Percentiles rank a stretch among this genome's conserved stretches.
phyloP scores from a whole-genome alignment of 2,888 invertebrate species.

The Perdita meconis region DNA sequence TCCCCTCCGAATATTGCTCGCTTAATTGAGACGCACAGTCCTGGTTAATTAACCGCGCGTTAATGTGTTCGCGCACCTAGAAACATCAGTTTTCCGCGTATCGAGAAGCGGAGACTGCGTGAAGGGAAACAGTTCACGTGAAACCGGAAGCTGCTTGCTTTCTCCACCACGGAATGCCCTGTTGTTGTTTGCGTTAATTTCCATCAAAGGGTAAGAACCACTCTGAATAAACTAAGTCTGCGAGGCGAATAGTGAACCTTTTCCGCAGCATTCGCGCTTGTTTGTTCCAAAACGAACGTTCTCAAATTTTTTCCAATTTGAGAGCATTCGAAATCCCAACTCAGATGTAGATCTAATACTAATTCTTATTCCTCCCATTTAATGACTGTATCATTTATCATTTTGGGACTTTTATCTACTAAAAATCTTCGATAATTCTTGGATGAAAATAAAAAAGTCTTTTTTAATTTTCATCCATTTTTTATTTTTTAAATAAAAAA shows the following conservation, averaged over 20 bases:
- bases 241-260: constrained; percentile 4
- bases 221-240: constrained; percentile 26
- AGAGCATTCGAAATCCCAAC: too few species aligned
- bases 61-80: constrained; percentile 4
- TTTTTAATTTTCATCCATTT: too few species aligned
- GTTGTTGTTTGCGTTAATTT: constrained; percentile 35
- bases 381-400: too few species aligned
- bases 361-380: too few species aligned
- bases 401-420: too few species aligned
- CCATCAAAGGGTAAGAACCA: background rate
- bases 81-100: background rate
- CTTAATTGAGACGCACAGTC: constrained; percentile 34
- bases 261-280: constrained; percentile 25
- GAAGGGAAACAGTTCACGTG: background rate
- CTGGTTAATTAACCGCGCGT: constrained; percentile 44
- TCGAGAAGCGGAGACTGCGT: constrained; percentile 11
- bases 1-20: constrained; percentile 23
- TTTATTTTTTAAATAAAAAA: too few species aligned
- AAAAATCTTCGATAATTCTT: too few species aligned
- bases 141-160: constrained; percentile 1
- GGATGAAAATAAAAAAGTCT: too few species aligned
- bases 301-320: too few species aligned
- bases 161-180: constrained; percentile 2
- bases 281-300: background rate
- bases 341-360: too few species aligned